These are phyloP conservation scores for Ostrea denselamellosa DNA, from an alignment of 1,140 invertebrate genomes.

Conservation along the genomic window DNA sequence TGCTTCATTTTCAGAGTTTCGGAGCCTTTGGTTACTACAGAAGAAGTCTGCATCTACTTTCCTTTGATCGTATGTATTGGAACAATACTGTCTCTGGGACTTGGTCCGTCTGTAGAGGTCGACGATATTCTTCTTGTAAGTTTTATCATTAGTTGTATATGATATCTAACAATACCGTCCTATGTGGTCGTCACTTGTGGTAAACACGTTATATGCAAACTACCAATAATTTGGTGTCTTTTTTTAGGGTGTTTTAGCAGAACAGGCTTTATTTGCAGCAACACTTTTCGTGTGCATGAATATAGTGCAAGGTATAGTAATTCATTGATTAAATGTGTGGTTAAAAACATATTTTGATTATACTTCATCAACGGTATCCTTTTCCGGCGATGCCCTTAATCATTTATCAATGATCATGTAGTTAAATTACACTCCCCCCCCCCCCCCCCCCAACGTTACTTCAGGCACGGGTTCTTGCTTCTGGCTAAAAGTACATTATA, in stretches of 20 bases:
- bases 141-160: too few relatives aligned
- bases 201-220: not conserved
- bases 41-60: not conserved
- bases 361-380: too few relatives aligned
- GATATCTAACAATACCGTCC: too few relatives aligned
- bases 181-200: not conserved
- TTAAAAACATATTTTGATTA: not conserved
- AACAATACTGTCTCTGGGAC: not conserved
- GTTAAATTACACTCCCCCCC: not conserved
- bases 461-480: not conserved
- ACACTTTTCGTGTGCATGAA: not conserved
- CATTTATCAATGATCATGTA: too few relatives aligned
- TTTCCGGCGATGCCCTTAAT: too few relatives aligned
- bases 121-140: conserved; percentile 7
- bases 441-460: not conserved
- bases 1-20: not conserved
- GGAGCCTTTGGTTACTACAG: not conserved
- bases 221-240: not conserved
- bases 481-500: too few relatives aligned
- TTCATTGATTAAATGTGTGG: not conserved
- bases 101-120: not conserved
- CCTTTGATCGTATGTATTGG: not conserved
- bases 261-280: not conserved
- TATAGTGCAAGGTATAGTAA: not conserved
- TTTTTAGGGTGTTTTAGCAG: conserved; percentile 2